Evolutionary conservation across 2,888 invertebrate species (phyloP), one percentile per base, ranked within the genome.

Genomic region (Cantharis flavilabris): DNA sequence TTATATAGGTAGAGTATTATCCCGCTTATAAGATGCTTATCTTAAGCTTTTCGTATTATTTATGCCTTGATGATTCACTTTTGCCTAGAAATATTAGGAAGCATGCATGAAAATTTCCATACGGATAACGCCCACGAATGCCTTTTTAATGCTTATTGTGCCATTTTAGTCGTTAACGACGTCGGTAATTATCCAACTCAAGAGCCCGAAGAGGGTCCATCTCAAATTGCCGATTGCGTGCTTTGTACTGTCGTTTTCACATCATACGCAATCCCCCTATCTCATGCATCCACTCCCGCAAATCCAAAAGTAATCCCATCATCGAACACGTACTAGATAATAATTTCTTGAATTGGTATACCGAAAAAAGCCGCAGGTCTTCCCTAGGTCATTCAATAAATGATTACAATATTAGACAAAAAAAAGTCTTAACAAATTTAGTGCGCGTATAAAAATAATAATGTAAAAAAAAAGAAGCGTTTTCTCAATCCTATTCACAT

Each of bases 291-390:
- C 80, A 80, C 74, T 79, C 77, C 76, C 71, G 70, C 71, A 79
- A 77, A 79, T 79, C 78, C 79, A 23, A 69, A 76, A 73, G 72
- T 80, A 79, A 79, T 79, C 77, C 76, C 67, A 74, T 71, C 77
- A 73, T 20, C 75, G 75, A 78, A 80, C 76, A 75, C 74, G 73
- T 67, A 73, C 72, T 73, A 72, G 80, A 81, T 80, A 81, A 80
- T 80, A 79, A 79, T 79, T 79, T 80, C 79, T 76, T 76, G 77
- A 80, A 71, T 76, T 76, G 72, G 75, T 76, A 77, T 62, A 70
- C 72, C 71, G 79, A 79, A 81, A 26, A 76, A 80, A 73, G 72
- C 76, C 77, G 77, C 81, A 81, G 78, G 81, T 79, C 80, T 80
- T 80, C 75, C 65, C 67, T 67, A 70, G 78, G 74, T 76, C 80